Conservation (phyloP, 2,888 invertebrate genomes). For the Nemoura dubitans region DNA sequence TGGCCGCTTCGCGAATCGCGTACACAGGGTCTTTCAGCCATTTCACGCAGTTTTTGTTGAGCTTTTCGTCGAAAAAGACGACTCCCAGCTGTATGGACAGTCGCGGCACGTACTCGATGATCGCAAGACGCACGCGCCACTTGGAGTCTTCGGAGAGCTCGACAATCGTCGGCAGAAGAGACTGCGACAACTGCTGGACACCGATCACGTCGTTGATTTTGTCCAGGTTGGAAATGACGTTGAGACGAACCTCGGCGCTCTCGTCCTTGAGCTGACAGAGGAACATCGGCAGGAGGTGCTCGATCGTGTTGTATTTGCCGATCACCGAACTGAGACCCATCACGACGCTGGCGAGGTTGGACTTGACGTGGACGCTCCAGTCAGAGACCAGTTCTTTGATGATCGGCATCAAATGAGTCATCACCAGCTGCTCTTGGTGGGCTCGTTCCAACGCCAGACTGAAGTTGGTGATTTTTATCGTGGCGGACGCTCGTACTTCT, state of each 20-base stretch:
- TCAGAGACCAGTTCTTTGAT: slow-evolving; percentile 97
- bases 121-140: slow-evolving; percentile 43
- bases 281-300: slow-evolving; percentile 81
- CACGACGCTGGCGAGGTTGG: slow-evolving; percentile 96
- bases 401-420: slow-evolving; percentile 95
- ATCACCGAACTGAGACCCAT: slow-evolving; percentile 99
- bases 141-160: slow-evolving; percentile 41
- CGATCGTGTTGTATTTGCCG: slow-evolving; percentile 91
- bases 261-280: slow-evolving; percentile 41
- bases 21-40: slow-evolving; percentile 41
- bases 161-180: slow-evolving; percentile 32
- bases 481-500: slow-evolving; percentile 96
- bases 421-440: slow-evolving; percentile 91
- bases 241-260: slow-evolving; percentile 34
- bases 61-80: slow-evolving; percentile 38
- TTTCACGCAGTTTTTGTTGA: slow-evolving; percentile 3
- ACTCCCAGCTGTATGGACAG: slow-evolving; percentile 34
- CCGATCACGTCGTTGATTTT: slow-evolving; percentile 42
- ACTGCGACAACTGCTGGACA: slow-evolving; percentile 35
- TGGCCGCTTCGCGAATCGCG: slow-evolving; percentile 38
- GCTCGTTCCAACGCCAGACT: slow-evolving; percentile 91
- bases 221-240: slow-evolving; percentile 31
- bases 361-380: slow-evolving; percentile 98
- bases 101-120: slow-evolving; percentile 40
- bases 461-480: slow-evolving; percentile 93